phyloP scores from a whole-genome alignment of 2,797 vertebrate species.

The Philypnodon macrostomus region DNA sequence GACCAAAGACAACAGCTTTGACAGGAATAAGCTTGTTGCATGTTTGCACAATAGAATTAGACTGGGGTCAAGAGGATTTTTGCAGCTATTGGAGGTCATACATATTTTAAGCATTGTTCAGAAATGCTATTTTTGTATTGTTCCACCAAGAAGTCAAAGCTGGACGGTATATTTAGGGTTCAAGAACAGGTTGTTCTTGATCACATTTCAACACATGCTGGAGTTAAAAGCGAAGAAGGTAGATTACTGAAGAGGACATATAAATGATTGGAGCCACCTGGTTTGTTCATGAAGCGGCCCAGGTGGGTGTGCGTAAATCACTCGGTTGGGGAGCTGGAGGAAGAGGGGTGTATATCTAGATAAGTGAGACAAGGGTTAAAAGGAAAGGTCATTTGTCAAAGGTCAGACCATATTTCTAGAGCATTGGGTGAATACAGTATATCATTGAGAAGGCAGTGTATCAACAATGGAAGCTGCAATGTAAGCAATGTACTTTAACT shows the following conservation, averaged over 20 bases:
- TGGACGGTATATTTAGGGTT: constrained; percentile 9
- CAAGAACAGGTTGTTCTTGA: constrained; percentile 16
- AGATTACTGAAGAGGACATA: constrained; percentile 11
- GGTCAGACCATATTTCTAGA: neutral
- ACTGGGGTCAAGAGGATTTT: neutral
- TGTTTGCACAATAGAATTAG: neutral
- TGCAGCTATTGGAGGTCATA: too few species aligned
- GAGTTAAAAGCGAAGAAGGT: constrained; percentile 16
- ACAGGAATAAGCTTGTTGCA: too few species aligned
- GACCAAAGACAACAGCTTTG: neutral
- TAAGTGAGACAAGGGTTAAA: neutral
- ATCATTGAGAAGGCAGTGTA: too few species aligned
- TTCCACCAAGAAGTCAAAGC: constrained; percentile 10
- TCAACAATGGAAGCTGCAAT: too few species aligned
- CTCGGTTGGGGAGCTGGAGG: neutral
- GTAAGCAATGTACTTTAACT: too few species aligned
- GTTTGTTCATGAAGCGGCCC: constrained; percentile 7
- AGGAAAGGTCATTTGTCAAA: constrained; percentile 4
- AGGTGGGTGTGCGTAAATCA: constrained; percentile 8
- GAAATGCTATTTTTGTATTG: constrained; percentile 2
- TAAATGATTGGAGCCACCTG: constrained; percentile 20
- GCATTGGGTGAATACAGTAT: neutral
- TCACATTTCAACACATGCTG: constrained; percentile 32
- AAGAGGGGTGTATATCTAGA: constrained; percentile 1
- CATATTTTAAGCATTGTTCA: neutral